phyloP scores from a whole-genome alignment of 2,797 vertebrate species.

The Hippopotamyrus pictus region DNA sequence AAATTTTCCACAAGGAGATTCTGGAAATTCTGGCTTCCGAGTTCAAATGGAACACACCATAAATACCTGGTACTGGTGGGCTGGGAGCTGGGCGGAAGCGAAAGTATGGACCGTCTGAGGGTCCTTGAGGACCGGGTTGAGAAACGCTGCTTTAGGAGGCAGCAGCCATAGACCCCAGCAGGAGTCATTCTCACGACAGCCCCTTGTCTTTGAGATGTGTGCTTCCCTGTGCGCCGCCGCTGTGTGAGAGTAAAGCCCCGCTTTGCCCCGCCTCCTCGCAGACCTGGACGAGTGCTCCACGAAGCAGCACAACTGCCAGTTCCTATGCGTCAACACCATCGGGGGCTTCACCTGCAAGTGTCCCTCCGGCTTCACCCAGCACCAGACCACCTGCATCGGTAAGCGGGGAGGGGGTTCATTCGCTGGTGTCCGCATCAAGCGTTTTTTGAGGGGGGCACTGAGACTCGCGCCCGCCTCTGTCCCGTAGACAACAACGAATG shows the following conservation, averaged over 20 bases:
- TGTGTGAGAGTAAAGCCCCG: neutral
- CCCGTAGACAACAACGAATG: constrained; percentile 73
- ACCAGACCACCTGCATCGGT: constrained; percentile 70
- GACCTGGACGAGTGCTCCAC: constrained; percentile 74
- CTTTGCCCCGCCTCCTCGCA: constrained; percentile 30
- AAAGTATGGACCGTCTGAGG: neutral
- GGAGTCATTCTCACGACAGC: neutral
- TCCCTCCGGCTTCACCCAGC: constrained; percentile 71
- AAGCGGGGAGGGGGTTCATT: constrained; percentile 33
- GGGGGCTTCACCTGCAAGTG: constrained; percentile 73
- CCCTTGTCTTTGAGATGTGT: neutral
- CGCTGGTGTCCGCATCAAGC: neutral
- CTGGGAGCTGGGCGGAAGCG: neutral
- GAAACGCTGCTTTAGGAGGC: neutral
- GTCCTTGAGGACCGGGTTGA: neutral
- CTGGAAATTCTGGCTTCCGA: neutral
- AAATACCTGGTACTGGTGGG: neutral
- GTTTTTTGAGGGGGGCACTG: neutral
- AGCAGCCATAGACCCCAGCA: neutral
- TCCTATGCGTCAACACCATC: constrained; percentile 69
- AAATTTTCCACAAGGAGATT: neutral
- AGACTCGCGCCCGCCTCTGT: neutral
- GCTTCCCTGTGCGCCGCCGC: neutral
- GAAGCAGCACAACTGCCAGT: constrained; percentile 77
- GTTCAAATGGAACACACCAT: neutral